A percentile compares a stretch with the other conserved stretches of the same genome.
Evolutionary conservation across 2,888 invertebrate species (phyloP).

Genomic region (Patella pellucida): DNA sequence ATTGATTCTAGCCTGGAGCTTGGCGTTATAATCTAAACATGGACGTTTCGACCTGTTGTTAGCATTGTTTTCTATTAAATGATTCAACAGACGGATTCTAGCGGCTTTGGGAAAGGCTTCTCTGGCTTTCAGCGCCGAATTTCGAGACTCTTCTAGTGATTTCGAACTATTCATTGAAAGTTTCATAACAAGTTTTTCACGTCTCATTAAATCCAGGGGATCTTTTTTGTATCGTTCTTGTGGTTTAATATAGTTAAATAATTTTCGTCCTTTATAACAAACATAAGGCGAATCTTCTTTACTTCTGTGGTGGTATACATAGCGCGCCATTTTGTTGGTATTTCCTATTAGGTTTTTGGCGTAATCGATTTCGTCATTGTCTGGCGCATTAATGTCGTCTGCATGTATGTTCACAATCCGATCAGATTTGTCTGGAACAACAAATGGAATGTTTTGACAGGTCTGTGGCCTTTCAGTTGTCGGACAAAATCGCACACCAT

Average conservation of each 20-base stretch:
- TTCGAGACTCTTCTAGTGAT: conserved; percentile 9
- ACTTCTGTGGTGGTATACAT: neutral
- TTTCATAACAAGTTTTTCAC: conserved; percentile 15
- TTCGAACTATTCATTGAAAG: conserved; percentile 20
- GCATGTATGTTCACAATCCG: neutral
- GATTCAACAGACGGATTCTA: neutral
- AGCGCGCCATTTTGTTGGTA: neutral
- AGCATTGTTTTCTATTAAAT: neutral
- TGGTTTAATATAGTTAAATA: conserved; percentile 28
- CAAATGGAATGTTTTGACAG: neutral
- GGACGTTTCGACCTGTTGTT: neutral
- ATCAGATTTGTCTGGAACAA: neutral
- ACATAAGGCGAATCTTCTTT: neutral
- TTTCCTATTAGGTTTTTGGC: neutral
- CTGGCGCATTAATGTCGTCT: too few species aligned
- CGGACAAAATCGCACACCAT: neutral
- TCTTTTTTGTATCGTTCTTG: conserved; percentile 27
- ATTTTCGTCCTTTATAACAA: conserved; percentile 17
- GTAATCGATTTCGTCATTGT: too few species aligned
- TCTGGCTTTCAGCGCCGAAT: neutral
- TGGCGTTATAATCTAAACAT: neutral
- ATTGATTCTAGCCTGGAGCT: neutral
- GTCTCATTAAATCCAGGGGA: conserved; percentile 9
- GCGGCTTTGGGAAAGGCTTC: conserved; percentile 7
- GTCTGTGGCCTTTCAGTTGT: neutral